Base-by-base conservation (phyloP, 2,797 vertebrate species). In the Sebastiscus tertius region DNA sequence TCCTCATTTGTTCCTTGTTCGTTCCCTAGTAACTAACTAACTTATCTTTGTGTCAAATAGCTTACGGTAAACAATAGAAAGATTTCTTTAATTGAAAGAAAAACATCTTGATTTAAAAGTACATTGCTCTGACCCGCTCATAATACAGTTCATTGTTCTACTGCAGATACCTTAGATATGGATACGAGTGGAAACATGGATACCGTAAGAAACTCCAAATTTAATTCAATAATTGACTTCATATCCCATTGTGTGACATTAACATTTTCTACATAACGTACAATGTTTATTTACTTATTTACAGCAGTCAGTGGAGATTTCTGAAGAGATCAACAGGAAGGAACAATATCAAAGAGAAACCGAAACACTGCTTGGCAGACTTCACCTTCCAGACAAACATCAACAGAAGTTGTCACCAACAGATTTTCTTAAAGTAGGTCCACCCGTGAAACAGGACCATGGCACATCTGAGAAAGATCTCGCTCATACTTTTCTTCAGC, bases 401-500 rank as follows among this genome's bases (percentile, higher is more conserved):
- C 18, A 67, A 18, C 31, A 74, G 7, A 92, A 87, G 10, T 18
- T 90, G 7, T 70, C 87, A 59, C 54, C 72, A 26, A 79, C 58
- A 18, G 81, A 91, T 22, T 72, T 91, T 80, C 77, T 91, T 60
- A 39, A 74, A 46, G 73, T 92, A 24, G 3, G 55, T 65, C 46
- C 67, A 55, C 8, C 69, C 62, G 10, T 86, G 4, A 74, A 77
- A 73, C 73, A 80, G 18, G 1, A 70, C 3, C 7, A 61, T 13
- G 67, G 77, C 0, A 79, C 58, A 24, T 46, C 13, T 55, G 86
- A 88, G 11, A 34, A 81, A 4, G 80, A 89, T 58, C 6, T 93
- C 0, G 79, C 66, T 70, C 10, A 34, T 33, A 72, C 61, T 16
- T 94, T 86, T 66, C 59, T 95, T 8, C 93, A 96, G 24, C 94